phyloP scores from a whole-genome alignment of 2,888 invertebrate species.

The Acanthopleura granulata region DNA sequence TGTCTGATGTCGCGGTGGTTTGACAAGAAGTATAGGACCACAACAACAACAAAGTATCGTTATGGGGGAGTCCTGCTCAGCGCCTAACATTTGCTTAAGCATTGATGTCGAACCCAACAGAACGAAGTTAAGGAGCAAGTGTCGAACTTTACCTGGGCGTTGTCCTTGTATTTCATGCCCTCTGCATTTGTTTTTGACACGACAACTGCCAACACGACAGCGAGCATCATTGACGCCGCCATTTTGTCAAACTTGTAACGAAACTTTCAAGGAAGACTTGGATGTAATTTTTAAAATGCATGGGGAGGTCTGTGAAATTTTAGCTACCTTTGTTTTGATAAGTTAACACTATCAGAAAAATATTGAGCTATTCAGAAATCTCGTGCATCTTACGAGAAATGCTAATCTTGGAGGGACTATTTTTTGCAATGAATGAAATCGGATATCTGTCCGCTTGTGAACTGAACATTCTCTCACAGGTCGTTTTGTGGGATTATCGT shows the following conservation, averaged over 20 bases:
- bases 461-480: neutral
- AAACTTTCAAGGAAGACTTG: no score
- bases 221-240: constrained; percentile 50
- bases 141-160: constrained; percentile 48
- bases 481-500: no score
- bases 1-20: no score
- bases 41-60: neutral
- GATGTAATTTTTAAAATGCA: no score
- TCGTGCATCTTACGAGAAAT: constrained; percentile 8
- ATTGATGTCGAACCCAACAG: no score
- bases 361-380: neutral
- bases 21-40: neutral
- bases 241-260: constrained; percentile 36
- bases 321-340: no score
- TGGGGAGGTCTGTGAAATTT: no score
- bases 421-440: constrained; percentile 16
- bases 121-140: no score
- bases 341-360: no score
- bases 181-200: constrained; percentile 35
- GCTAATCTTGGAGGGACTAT: constrained; percentile 19
- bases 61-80: no score
- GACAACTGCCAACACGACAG: constrained; percentile 54
- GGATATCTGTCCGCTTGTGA: neutral
- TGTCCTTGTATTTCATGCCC: constrained; percentile 54
- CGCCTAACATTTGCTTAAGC: no score